These are phyloP conservation scores for Ditula angustiorana DNA, from an alignment of 2,888 invertebrate species.

Conservation along the genomic window DNA sequence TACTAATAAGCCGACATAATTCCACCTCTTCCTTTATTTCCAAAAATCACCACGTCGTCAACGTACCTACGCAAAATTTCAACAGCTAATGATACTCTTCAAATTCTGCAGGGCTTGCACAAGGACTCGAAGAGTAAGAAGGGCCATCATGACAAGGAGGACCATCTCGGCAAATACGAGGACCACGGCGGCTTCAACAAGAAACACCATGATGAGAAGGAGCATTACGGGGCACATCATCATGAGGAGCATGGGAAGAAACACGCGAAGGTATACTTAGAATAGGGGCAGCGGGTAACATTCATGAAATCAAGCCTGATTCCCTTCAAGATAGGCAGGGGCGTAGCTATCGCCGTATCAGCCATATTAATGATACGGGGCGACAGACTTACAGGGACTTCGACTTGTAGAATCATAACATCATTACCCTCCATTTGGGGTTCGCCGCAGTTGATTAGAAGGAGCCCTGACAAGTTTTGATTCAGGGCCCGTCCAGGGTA, in stretches of 20 bases:
- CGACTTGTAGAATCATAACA: no score
- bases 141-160: conserved; percentile 89
- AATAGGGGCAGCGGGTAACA: no score
- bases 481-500: no score
- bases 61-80: not conserved
- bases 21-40: not conserved
- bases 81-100: not conserved
- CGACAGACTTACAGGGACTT: no score
- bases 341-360: no score
- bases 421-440: no score
- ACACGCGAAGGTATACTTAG: conserved; percentile 72
- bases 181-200: conserved; percentile 87
- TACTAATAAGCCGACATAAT: no score
- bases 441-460: no score
- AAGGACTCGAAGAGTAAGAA: conserved; percentile 87
- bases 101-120: conserved; percentile 77
- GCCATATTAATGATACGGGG: no score
- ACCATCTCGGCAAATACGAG: conserved; percentile 87
- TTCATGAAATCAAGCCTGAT: no score
- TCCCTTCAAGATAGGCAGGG: no score
- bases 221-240: conserved; percentile 88
- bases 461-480: no score
- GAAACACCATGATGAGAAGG: conserved; percentile 86
- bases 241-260: conserved; percentile 89
- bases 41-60: not conserved